phyloP scores from a whole-genome alignment of 64 coral and sea anemone species.

The Platygyra sinensis region DNA sequence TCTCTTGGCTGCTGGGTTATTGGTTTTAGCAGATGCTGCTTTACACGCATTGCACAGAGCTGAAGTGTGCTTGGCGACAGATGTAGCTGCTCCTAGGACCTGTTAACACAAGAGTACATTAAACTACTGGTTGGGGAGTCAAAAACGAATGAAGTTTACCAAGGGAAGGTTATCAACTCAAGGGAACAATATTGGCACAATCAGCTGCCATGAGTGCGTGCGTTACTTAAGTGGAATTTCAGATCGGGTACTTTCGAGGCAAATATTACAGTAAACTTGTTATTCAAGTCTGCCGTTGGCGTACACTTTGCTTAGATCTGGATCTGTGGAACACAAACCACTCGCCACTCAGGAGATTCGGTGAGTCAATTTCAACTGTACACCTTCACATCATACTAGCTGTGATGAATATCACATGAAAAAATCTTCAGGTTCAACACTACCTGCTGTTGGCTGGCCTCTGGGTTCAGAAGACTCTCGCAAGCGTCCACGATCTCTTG shows the following conservation, averaged over 20 bases:
- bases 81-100: conserved; percentile 87
- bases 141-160: neutral
- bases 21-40: conserved; percentile 91
- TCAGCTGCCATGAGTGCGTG: too few relatives aligned
- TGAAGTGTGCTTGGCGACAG: conserved; percentile 96
- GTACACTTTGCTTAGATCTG: too few relatives aligned
- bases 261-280: too few relatives aligned
- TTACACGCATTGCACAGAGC: conserved; percentile 96
- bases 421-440: neutral
- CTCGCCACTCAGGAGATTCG: too few relatives aligned
- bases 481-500: conserved; percentile 95
- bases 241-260: too few relatives aligned
- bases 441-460: conserved; percentile 87
- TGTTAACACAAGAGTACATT: conserved; percentile 6
- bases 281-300: too few relatives aligned
- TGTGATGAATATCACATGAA: neutral
- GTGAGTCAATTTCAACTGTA: too few relatives aligned
- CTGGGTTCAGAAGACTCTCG: conserved; percentile 75
- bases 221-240: too few relatives aligned
- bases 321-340: too few relatives aligned
- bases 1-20: conserved; percentile 85
- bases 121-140: neutral
- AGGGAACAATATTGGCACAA: neutral
- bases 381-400: too few relatives aligned
- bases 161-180: neutral